These are phyloP conservation scores for Morelia viridis DNA, from an alignment of 2,797 vertebrate species.

Conservation along the genomic window DNA sequence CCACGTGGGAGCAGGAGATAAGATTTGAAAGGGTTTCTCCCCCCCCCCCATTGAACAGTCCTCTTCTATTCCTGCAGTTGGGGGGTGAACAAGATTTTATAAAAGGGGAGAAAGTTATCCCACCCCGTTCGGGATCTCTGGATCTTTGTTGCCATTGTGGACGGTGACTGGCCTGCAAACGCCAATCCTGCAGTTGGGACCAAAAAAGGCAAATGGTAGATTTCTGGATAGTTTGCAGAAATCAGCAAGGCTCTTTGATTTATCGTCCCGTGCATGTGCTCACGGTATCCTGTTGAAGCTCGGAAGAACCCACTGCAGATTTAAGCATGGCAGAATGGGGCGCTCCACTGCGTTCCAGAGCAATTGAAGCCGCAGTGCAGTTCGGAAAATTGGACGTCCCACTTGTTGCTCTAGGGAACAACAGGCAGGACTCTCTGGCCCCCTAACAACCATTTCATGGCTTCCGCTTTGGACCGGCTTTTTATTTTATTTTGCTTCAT, in stretches of 20 bases:
- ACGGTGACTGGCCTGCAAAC: not conserved
- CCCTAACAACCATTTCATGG: too few relatives aligned
- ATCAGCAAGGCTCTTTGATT: not conserved
- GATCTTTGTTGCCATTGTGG: not conserved
- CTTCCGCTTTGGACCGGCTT: too few relatives aligned
- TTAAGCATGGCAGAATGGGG: too few relatives aligned
- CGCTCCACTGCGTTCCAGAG: too few relatives aligned
- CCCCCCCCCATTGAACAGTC: not conserved
- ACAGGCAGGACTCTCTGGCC: too few relatives aligned
- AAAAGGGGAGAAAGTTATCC: not conserved
- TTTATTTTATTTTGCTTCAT: too few relatives aligned
- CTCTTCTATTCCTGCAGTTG: not conserved
- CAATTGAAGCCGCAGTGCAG: too few relatives aligned
- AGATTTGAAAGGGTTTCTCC: not conserved
- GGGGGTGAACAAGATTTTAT: not conserved
- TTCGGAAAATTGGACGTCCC: too few relatives aligned
- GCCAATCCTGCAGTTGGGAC: not conserved
- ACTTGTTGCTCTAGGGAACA: too few relatives aligned
- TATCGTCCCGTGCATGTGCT: not conserved
- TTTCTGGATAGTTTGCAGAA: not conserved
- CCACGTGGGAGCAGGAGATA: not conserved
- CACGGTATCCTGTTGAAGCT: not conserved
- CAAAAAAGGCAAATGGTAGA: not conserved
- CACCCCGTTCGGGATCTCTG: not conserved
- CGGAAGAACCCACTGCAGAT: not conserved